Percentiles rank a stretch among this genome's conserved stretches.
Evolutionary conservation across 2,797 vertebrate species (phyloP).

Genomic region (Serranus cabrilla): DNA sequence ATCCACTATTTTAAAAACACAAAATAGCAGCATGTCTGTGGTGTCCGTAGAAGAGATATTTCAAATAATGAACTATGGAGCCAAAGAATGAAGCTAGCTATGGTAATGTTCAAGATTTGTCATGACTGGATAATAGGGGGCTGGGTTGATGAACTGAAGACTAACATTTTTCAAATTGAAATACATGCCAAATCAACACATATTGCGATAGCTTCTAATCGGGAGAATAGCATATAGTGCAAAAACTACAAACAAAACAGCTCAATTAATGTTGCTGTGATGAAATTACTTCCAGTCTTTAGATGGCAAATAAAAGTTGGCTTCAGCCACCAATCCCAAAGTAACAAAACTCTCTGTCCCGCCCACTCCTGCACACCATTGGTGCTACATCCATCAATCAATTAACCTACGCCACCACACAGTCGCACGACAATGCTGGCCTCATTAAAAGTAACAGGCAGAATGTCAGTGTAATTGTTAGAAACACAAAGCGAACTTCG

Average conservation of each 20-base stretch:
- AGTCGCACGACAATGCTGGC: neutral
- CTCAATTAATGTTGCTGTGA: neutral
- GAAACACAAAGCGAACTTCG: neutral
- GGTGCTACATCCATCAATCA: conserved; percentile 29
- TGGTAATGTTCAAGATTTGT: neutral
- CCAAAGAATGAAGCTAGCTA: neutral
- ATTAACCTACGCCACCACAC: neutral
- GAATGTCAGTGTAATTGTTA: neutral
- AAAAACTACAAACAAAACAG: neutral
- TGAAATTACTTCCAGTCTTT: neutral
- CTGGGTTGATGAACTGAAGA: too few species aligned
- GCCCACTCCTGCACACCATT: neutral
- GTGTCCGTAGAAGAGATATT: neutral
- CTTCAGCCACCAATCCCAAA: neutral
- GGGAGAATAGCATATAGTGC: too few species aligned
- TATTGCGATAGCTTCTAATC: too few species aligned
- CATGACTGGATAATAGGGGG: too few species aligned
- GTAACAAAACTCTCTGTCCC: neutral
- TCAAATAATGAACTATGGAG: neutral
- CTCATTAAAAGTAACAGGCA: neutral
- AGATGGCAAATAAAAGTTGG: neutral
- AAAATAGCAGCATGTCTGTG: neutral
- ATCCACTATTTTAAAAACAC: neutral
- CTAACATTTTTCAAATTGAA: too few species aligned
- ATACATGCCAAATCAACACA: too few species aligned